phyloP scores from a whole-genome alignment of 2,797 vertebrate genomes.

The Ctenochaetus hawaiiensis region DNA sequence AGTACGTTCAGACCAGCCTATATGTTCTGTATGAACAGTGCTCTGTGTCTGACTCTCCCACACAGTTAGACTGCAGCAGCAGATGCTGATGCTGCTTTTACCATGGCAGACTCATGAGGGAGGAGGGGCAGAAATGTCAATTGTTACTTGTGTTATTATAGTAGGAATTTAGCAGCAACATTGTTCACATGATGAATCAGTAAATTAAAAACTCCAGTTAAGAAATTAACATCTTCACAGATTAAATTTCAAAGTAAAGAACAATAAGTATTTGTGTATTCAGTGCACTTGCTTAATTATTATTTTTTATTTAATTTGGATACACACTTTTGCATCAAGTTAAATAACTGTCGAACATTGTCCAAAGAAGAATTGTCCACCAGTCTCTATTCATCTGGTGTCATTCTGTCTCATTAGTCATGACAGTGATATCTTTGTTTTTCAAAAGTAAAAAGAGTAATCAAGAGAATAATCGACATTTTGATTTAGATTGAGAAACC shows the following conservation, averaged over 20 bases:
- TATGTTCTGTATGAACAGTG: not conserved
- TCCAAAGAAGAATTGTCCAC: not conserved
- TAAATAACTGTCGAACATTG: not conserved
- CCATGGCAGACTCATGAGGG: not conserved
- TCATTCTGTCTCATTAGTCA: not conserved
- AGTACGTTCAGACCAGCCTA: constrained; percentile 9
- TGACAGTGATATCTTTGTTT: not conserved
- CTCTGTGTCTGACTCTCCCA: not conserved
- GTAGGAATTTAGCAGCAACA: not conserved
- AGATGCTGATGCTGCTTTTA: constrained; percentile 3
- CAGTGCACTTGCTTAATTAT: not conserved
- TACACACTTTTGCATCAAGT: not conserved
- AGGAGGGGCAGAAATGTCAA: not conserved
- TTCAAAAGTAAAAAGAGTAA: not conserved
- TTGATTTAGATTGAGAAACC: no score
- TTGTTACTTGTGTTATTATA: not conserved
- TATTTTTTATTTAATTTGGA: not conserved
- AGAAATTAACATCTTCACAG: not conserved
- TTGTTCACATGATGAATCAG: not conserved
- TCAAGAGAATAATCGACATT: not conserved
- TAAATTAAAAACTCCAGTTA: not conserved
- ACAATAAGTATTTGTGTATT: not conserved
- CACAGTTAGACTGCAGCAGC: constrained; percentile 7
- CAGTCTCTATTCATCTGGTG: not conserved
- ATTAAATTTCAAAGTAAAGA: not conserved